Evolutionary conservation across 2,888 invertebrate species (phyloP), one percentile per base, ranked within the genome.

Genomic region (Cryptocheilus praepositus): DNA sequence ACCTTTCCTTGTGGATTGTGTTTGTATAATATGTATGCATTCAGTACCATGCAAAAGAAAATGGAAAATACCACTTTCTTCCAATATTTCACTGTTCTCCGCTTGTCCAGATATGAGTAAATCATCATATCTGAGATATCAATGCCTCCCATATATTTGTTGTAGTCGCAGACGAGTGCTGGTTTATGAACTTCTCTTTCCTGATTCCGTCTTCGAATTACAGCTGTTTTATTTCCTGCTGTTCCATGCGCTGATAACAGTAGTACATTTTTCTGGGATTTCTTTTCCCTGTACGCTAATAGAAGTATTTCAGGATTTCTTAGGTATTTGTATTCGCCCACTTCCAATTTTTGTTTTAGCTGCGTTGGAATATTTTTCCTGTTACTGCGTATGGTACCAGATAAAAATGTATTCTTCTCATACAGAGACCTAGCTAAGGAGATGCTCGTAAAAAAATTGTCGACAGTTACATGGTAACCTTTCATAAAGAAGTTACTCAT

Each of bases 101-200:
- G 45, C 72, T 80, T 74, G 59, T 81, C 81, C 49, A 81, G 71
- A 67, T 80, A 81, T 45, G 64, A 43, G 63, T 74, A 81, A 11
- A 77, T 21, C 79, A 81, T 81, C 67, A 70, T 79, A 61, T 81
- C 81, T 43, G 74, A 80, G 62, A 70, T 72, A 64, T 82, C 79
- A 28, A 80, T 73, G 19, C 79, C 77, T 54, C 75, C 78, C 80
- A 80, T 77, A 54, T 65, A 74, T 67, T 70, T 72, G 57, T 80
- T 79, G 64, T 79, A 82, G 52, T 61, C 61, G 45, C 67, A 55
- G 28, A 80, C 66, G 46, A 67, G 53, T 57, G 61, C 57, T 61
- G 67, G 67, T 61, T 67, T 67, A 15, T 56, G n/a, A 51, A 58
- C 57, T 53, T 61, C 52, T 25, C 0, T 64, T 57, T 69, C 58